Evolutionary conservation across 2,888 invertebrate genomes (phyloP).

Genomic region (Aspidiotus destructor): DNA sequence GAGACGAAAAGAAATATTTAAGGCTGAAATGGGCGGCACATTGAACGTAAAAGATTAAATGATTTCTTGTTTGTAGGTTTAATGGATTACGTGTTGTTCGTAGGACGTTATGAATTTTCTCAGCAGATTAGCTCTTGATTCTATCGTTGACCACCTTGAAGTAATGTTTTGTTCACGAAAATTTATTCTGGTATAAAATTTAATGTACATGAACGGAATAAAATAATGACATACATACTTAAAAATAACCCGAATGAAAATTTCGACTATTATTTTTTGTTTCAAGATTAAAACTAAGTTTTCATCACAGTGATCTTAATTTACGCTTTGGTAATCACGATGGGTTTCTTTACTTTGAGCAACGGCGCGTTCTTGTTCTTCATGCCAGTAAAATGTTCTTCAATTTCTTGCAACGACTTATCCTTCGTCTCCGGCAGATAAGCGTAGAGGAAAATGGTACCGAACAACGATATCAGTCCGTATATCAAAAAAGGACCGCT

Average conservation of each 20-base stretch:
- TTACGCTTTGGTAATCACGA: neutral
- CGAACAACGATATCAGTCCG: conserved; percentile 51
- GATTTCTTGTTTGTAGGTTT: too few relatives aligned
- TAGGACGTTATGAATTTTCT: neutral
- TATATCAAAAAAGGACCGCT: conserved; percentile 56
- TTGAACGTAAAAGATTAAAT: too few relatives aligned
- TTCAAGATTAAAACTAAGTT: too few relatives aligned
- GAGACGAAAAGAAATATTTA: conserved; percentile 10
- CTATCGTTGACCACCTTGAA: neutral
- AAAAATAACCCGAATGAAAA: too few relatives aligned
- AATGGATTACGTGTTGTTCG: neutral
- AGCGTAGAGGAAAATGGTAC: conserved; percentile 54
- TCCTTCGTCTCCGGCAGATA: conserved; percentile 60
- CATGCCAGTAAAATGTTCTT: conserved; percentile 53
- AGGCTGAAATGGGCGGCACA: conserved; percentile 8
- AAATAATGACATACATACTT: neutral
- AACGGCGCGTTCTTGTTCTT: conserved; percentile 45
- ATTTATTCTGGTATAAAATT: conserved; percentile 5
- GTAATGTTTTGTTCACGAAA: conserved; percentile 8
- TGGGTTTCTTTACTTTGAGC: conserved; percentile 39
- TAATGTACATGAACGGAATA: conserved; percentile 3
- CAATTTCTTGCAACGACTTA: conserved; percentile 57
- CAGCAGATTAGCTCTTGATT: neutral
- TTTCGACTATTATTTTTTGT: too few relatives aligned
- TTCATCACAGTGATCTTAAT: too few relatives aligned